Base-by-base conservation (phyloP, 2,888 invertebrate species). In the Ophion obscuratus region DNA sequence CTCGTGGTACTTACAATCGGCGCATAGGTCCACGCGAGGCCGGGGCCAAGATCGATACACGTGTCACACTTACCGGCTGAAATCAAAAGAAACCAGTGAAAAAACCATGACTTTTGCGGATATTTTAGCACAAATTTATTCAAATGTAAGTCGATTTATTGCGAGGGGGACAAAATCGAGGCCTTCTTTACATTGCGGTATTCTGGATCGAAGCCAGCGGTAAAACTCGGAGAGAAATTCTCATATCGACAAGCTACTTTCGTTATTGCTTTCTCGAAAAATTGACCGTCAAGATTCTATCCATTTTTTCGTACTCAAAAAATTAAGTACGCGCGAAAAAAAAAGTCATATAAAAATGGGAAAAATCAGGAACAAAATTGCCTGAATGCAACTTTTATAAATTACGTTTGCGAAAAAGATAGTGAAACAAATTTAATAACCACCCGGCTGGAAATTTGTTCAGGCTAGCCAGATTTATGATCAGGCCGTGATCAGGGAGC, bases 11-110 rank as follows among this genome's bases (percentile, higher is more conserved):
- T 85, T 75, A 85, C 85, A 44, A 61, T 75, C 75, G 31, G 59
- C 20, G 62, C 47, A 44, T 11, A 67, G 10, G 36, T 17, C 53
- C n/a, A 44, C 59, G 40, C 9, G 10, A 53, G 77, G 53, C 44
- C 68, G 62, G 31, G 70, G 62, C 36, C 11, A 17, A 61, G 75
- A 80, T 67, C 57, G 68, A 67, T 77, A 70, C 36, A 67, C 11
- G 67, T 64, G 73, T 79, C 74, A 75, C 84, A 90, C 93, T 92
- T 93, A 93, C 93, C 92, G 93, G 92, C 93, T 93, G 93, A 84
- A 93, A 93, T 88, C 90, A 27, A 91, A 90, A 88, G 17, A 85
- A 81, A 62, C 81, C 83, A 71, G 27, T 47, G 47, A 81, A 62
- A 68, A 66, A 68, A 76, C 11, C 47, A 40, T 68, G 67, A 57